Base-by-base conservation (phyloP, 1,140 invertebrate species). In the Aphaenogaster rudis region DNA sequence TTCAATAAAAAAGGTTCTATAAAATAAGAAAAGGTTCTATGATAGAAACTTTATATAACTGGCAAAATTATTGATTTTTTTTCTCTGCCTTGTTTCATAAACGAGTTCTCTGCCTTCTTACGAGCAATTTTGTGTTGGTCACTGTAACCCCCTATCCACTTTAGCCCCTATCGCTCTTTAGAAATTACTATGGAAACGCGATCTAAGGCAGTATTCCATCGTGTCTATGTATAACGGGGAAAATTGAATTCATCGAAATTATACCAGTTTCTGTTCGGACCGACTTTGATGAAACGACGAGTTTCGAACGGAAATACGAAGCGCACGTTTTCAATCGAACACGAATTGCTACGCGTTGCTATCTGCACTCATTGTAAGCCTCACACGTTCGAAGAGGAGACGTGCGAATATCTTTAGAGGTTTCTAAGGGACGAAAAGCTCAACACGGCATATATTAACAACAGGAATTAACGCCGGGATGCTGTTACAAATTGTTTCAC, bases 241-340 rank as follows among this genome's bases (percentile, higher is more conserved):
- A 28, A 84, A 74, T 84, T 42, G 69, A 84, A 84, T 61, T 76
- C 28, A 61, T 84, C 28, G 69, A 84, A 61, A 84, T 84, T 84
- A 84, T 74, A 54, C 50, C 33, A 21, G 42, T 74, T 76, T 84
- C 69, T 50, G 28, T 74, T 7, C 42, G 42, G 11, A 48, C 1
- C 33, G 48, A 84, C 42, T 76, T 76, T 61, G 57, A 82, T 45
- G 42, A 74, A 76, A 48, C 36, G 69, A 74, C 17, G 28, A 13
- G 66, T 45, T 84, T 50, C 45, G 11, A 74, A 48, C 36, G 42
- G 80, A 82, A 74, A 72, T 82, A 36, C 80, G 54, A 74, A 76
- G 21, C 28, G 42, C 28, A 59, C 21, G 57, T 59, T 82, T 82
- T 72, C 80, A 36, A 82, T 82, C 54, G 80, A 74, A 28, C 11